A percentile compares a stretch with the other conserved stretches of the same genome.
These are phyloP conservation scores for Cricetomys ansorgei DNA, from an alignment of 2,113 vertebrate species.

Conservation along the genomic window DNA sequence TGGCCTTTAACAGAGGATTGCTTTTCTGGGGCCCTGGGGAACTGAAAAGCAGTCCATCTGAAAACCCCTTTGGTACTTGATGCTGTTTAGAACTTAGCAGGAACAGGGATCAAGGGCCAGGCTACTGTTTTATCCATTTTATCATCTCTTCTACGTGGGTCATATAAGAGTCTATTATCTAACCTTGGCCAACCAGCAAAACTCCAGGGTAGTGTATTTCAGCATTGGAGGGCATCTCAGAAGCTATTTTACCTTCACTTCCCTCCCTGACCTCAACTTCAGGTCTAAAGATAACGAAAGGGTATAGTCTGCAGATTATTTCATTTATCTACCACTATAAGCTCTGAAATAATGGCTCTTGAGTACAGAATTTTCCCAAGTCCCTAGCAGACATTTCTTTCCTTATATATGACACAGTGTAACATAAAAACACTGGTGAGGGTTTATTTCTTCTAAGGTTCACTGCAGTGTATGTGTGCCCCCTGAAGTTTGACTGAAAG, in stretches of 20 bases:
- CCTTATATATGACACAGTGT: neutral
- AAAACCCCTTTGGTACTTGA: slow-evolving; percentile 31
- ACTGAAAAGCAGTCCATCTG: slow-evolving; percentile 62
- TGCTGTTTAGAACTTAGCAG: slow-evolving; percentile 56
- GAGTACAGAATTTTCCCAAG: slow-evolving; percentile 6
- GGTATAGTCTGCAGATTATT: slow-evolving; percentile 41
- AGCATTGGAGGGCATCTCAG: slow-evolving; percentile 38
- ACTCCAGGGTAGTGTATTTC: slow-evolving; percentile 56
- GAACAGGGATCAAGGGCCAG: slow-evolving; percentile 31
- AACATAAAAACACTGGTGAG: slow-evolving; percentile 35
- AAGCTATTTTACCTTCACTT: slow-evolving; percentile 42
- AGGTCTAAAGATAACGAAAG: slow-evolving; percentile 44
- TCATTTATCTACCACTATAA: slow-evolving; percentile 18
- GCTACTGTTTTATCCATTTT: slow-evolving; percentile 62
- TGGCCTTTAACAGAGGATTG: slow-evolving; percentile 12
- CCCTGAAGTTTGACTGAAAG: slow-evolving; percentile 36
- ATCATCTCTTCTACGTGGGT: slow-evolving; percentile 53
- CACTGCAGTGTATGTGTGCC: slow-evolving; percentile 19
- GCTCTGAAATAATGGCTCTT: slow-evolving; percentile 35
- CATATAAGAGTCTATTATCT: slow-evolving; percentile 54
- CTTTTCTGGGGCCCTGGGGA: slow-evolving; percentile 42
- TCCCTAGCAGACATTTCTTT: slow-evolving; percentile 59
- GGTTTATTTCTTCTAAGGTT: slow-evolving; percentile 45
- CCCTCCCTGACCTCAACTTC: slow-evolving; percentile 34
- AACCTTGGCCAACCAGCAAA: slow-evolving; percentile 45